Base-by-base conservation (phyloP, 2,113 vertebrate species). In the Desmodus rotundus region DNA sequence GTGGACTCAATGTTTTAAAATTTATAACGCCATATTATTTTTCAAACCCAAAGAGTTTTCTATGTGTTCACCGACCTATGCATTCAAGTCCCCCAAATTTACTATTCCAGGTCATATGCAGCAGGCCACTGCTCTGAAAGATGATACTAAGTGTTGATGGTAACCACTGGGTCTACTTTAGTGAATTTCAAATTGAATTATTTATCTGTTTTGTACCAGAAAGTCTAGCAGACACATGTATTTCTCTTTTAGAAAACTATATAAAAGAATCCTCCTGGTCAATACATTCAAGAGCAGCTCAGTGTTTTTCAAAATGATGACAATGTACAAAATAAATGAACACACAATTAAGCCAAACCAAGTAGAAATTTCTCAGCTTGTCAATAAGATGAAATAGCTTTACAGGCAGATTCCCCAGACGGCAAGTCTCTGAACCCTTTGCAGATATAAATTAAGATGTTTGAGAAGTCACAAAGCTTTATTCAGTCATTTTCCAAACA, bases 251-350 rank as follows among this genome's bases (percentile, higher is more conserved):
- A 86, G 67, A 54, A 76, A 72, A 88, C 73, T 74, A 74, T 33
- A 54, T 90, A 80, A 92, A 47, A 82, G 36, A 90, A 73, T 89
- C 26, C 2, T 87, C 74, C 33, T 63, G 22, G 74, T 72, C n/a
- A 87, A 33, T 58, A 19, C 50, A 65, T 92, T 65, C 26, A 83
- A 73, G 56, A 76, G n/a, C 7, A 65, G 41, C 31, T 94, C 52
- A 26, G 68, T 83, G 50, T 92, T 80, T 86, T 95, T 94, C 16
- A 95, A 88, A 96, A 93, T 80, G 15, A 88, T 54, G 52, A 93
- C 47, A 91, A 52, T 0, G 20, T 52, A 81, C 52, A 81, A 91
- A 89, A 90, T 87, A 20, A 63, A 87, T 91, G 41, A 58, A 89
- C 4, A 85, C 24, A 61, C 38, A 82, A 43, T 91, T 63, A 96